phyloP scores from a whole-genome alignment of 2,113 vertebrate genomes.

The Oenanthe melanoleuca region DNA sequence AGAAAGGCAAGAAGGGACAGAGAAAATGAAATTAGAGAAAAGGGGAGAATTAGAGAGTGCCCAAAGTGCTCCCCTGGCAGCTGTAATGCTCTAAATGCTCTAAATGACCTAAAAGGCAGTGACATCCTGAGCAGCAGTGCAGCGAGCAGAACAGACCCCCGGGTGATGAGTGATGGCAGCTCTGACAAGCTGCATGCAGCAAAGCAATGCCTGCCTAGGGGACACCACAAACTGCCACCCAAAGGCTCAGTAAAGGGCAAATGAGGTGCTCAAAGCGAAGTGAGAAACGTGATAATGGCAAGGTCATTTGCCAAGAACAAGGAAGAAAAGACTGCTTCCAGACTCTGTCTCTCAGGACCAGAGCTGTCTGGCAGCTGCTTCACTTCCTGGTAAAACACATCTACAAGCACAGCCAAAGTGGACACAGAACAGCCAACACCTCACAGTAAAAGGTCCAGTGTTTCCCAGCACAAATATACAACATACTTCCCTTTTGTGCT shows the following conservation, averaged over 20 bases:
- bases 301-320: neutral
- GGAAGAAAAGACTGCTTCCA: neutral
- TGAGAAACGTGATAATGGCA: neutral
- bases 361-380: neutral
- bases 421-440: neutral
- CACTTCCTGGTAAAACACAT: neutral
- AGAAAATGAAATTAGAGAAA: neutral
- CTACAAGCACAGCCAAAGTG: neutral
- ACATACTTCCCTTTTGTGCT: neutral
- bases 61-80: neutral
- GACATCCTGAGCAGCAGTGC: neutral
- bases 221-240: neutral
- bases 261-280: neutral
- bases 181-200: rapidly evolving
- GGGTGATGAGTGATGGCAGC: neutral
- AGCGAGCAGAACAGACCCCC: rapidly evolving
- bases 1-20: neutral
- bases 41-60: neutral
- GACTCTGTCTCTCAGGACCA: neutral
- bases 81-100: neutral
- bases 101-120: neutral
- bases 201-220: neutral
- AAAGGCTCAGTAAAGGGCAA: neutral
- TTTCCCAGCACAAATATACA: neutral
- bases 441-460: neutral